Conservation (phyloP, 1,140 invertebrate species). For the Drosophila obscura region DNA sequence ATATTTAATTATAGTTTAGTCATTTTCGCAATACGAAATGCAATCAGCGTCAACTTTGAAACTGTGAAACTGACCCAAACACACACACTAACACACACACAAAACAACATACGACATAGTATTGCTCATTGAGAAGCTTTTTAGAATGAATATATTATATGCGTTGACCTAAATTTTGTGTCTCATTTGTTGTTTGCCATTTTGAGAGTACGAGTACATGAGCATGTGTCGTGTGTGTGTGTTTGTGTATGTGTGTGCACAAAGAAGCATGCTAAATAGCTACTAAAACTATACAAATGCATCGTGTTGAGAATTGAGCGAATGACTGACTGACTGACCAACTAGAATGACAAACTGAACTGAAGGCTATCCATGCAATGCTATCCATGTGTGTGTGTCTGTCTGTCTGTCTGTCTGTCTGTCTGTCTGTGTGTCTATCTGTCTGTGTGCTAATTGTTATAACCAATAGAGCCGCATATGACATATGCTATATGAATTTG, state of each 20-base stretch:
- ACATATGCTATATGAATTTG: not conserved
- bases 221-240: not conserved
- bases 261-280: slow-evolving; percentile 51
- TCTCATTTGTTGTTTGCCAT: slow-evolving; percentile 18
- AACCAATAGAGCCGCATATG: slow-evolving; percentile 9
- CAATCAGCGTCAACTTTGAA: not conserved
- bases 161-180: slow-evolving; percentile 45
- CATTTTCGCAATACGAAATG: slow-evolving; percentile 9
- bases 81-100: slow-evolving; percentile 20
- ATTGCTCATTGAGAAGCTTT: slow-evolving; percentile 20
- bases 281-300: slow-evolving; percentile 42
- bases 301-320: slow-evolving; percentile 11
- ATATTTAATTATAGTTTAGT: slow-evolving; percentile 8
- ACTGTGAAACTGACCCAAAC: slow-evolving; percentile 24
- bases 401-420: no score
- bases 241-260: slow-evolving; percentile 28
- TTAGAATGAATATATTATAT: slow-evolving; percentile 50
- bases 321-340: slow-evolving; percentile 23
- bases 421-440: no score
- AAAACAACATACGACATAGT: not conserved
- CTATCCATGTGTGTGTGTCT: not conserved
- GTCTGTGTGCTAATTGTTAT: slow-evolving; percentile 34
- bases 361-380: slow-evolving; percentile 32
- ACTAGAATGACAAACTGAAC: slow-evolving; percentile 35
- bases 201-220: no score